These are phyloP conservation scores for Sebastes dallii DNA, from an alignment of 2,797 vertebrate genomes.

Conservation along the genomic window DNA sequence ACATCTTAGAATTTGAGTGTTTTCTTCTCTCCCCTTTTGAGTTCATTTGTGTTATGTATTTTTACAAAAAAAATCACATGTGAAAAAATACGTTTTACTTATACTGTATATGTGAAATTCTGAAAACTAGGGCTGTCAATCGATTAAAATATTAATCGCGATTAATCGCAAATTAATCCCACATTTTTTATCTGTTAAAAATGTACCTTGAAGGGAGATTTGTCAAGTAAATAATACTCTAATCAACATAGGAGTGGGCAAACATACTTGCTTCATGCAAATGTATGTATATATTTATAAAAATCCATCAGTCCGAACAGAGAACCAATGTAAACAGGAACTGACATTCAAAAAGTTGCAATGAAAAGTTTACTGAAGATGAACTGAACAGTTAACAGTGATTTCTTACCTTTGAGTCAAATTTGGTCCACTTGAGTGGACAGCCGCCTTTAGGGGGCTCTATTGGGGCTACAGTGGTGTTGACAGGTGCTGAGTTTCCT, in stretches of 20 bases:
- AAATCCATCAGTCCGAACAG: not conserved
- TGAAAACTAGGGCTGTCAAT: not conserved
- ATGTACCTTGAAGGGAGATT: no score
- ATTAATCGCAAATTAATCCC: no score
- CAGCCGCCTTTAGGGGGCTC: slow-evolving; percentile 67
- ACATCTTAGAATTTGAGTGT: not conserved
- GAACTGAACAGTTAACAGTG: not conserved
- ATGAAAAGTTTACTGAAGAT: not conserved
- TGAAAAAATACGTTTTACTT: not conserved
- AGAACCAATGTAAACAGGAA: not conserved
- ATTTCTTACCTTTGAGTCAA: slow-evolving; percentile 70
- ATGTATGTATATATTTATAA: not conserved
- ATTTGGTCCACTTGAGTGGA: slow-evolving; percentile 51
- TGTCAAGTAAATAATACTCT: no score
- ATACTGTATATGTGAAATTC: not conserved
- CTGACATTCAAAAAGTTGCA: not conserved
- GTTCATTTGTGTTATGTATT: not conserved
- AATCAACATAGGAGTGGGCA: no score
- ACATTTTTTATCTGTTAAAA: no score
- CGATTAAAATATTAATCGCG: no score
- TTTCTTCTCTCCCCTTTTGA: not conserved
- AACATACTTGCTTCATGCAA: no score
- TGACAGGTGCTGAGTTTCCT: slow-evolving; percentile 17
- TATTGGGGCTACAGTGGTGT: slow-evolving; percentile 67
- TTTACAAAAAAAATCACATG: not conserved